Percentiles rank a stretch among this genome's conserved stretches.
Evolutionary conservation across 2,888 invertebrate genomes (phyloP).

Genomic region (Digitonthophagus gazella): DNA sequence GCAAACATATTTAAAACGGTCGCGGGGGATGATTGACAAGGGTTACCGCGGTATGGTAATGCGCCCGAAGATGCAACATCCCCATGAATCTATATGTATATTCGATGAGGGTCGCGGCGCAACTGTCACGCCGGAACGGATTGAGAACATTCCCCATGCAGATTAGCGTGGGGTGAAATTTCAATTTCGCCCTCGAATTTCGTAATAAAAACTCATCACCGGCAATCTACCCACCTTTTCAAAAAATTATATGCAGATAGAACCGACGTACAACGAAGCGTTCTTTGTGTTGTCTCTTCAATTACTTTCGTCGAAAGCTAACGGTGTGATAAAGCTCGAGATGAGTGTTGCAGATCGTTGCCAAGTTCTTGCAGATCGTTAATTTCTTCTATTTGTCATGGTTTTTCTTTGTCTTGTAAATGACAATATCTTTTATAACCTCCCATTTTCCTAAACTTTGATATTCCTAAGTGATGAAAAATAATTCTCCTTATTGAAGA

Average conservation of each 20-base stretch:
- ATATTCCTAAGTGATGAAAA: too few relatives aligned
- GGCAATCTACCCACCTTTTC: constrained; percentile 3
- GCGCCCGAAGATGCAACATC: constrained; percentile 43
- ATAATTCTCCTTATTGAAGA: too few relatives aligned
- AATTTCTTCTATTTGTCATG: too few relatives aligned
- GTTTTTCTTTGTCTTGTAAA: too few relatives aligned
- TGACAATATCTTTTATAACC: too few relatives aligned
- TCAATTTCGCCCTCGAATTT: constrained; percentile 28
- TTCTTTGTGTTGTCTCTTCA: neutral
- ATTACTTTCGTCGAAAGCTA: too few relatives aligned
- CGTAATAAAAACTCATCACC: constrained; percentile 13
- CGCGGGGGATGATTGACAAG: constrained; percentile 50
- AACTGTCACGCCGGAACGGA: constrained; percentile 45
- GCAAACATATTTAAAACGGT: constrained; percentile 50
- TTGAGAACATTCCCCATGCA: constrained; percentile 44
- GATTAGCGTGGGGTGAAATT: constrained; percentile 39
- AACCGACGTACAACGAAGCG: too few relatives aligned
- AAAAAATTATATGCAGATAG: neutral
- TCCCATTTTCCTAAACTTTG: too few relatives aligned
- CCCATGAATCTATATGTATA: constrained; percentile 48
- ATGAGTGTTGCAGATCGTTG: too few relatives aligned
- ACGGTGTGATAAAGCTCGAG: neutral
- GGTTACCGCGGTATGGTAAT: constrained; percentile 46
- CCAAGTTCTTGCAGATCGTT: too few relatives aligned
- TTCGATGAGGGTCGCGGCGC: constrained; percentile 41